Evolutionary conservation across 1,140 invertebrate species (phyloP).

Genomic region (Odontomachus brunneus): DNA sequence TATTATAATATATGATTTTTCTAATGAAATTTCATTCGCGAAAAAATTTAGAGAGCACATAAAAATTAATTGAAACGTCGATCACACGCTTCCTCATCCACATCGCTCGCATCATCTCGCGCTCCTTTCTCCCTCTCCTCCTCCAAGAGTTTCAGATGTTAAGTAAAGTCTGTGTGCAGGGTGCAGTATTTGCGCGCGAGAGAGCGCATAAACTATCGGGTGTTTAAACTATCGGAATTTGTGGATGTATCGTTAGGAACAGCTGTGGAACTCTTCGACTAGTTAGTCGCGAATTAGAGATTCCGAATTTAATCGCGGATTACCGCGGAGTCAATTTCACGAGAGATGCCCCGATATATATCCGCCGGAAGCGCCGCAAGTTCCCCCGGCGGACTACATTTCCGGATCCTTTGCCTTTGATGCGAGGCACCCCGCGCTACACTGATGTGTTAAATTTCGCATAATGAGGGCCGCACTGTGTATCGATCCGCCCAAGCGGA

Average conservation of each 20-base stretch:
- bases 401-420: conserved; percentile 40
- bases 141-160: no score
- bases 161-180: no score
- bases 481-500: not conserved
- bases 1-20: no score
- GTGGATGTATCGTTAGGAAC: conserved; percentile 41
- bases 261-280: conserved; percentile 49
- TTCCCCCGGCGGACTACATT: conserved; percentile 7
- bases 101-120: not conserved
- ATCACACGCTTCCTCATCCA: not conserved
- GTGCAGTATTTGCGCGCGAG: not conserved
- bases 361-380: conserved; percentile 18
- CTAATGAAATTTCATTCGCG: no score
- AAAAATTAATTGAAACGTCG: not conserved
- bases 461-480: not conserved
- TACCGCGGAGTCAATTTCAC: conserved; percentile 56
- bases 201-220: conserved; percentile 11
- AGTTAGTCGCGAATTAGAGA: conserved; percentile 60
- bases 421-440: conserved; percentile 8
- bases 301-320: conserved; percentile 62
- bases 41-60: no score
- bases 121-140: no score
- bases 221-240: conserved; percentile 42
- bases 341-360: conserved; percentile 34
- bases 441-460: conserved; percentile 43